Evolutionary conservation across 2,888 invertebrate species (phyloP).

Genomic region (Lottia gigantea): DNA sequence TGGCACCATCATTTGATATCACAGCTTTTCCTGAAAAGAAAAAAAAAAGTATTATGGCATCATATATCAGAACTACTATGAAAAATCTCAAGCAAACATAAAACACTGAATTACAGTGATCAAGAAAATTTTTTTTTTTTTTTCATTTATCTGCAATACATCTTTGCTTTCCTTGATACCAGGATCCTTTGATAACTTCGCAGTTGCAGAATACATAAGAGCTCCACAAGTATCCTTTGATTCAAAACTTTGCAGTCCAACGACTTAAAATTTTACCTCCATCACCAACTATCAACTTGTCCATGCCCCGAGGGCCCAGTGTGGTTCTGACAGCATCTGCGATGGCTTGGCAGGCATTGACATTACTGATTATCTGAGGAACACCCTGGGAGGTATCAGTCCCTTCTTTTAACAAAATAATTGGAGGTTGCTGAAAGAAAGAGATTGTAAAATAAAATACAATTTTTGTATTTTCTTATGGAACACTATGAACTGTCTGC

Average conservation of each 20-base stretch:
- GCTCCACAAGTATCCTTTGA: too few relatives aligned
- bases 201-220: too few relatives aligned
- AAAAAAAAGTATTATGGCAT: constrained; percentile 17
- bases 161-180: too few relatives aligned
- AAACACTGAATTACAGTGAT: background rate
- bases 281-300: constrained; percentile 94
- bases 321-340: constrained; percentile 98
- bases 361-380: constrained; percentile 94
- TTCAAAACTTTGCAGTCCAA: too few relatives aligned
- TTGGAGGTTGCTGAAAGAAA: constrained; percentile 86
- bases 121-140: too few relatives aligned
- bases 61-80: too few relatives aligned
- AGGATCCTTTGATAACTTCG: too few relatives aligned
- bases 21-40: constrained; percentile 79
- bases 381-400: constrained; percentile 92
- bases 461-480: too few relatives aligned
- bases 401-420: constrained; percentile 95
- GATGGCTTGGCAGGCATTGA: constrained; percentile 93
- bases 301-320: constrained; percentile 98
- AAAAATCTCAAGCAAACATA: background rate
- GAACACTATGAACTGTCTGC: too few relatives aligned
- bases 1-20: constrained; percentile 99
- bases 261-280: constrained; percentile 70
- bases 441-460: too few relatives aligned
- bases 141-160: too few relatives aligned